Percentiles rank a stretch among this genome's conserved stretches.
phyloP scores from a whole-genome alignment of 2,797 vertebrate genomes.

The Anisognathus igniventris region DNA sequence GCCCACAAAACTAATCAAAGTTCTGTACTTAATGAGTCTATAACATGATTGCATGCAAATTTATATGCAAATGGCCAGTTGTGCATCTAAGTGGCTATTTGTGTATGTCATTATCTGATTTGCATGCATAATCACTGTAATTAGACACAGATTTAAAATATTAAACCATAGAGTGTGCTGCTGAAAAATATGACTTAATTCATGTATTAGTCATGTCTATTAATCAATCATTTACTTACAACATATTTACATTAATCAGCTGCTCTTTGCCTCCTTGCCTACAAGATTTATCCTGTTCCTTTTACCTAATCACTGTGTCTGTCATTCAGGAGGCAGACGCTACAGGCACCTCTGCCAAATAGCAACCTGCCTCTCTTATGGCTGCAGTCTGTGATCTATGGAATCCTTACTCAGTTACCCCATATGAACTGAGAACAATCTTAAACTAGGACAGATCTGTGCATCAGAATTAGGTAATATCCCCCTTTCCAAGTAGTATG shows the following conservation, averaged over 20 bases:
- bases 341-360: background rate
- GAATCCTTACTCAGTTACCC: background rate
- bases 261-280: background rate
- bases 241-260: conserved; percentile 22
- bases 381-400: background rate
- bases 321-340: background rate
- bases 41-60: conserved; percentile 12
- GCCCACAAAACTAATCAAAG: conserved; percentile 5
- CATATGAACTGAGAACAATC: background rate
- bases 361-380: background rate
- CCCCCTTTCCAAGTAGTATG: background rate
- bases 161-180: background rate
- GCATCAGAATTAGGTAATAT: background rate
- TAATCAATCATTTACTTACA: conserved; percentile 36
- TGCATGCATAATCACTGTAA: conserved; percentile 17
- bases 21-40: background rate
- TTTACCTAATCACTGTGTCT: background rate
- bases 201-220: background rate
- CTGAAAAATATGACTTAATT: conserved; percentile 5
- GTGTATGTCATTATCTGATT: conserved; percentile 24
- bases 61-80: conserved; percentile 28
- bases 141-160: conserved; percentile 20
- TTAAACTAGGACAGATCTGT: background rate
- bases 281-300: background rate
- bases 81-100: conserved; percentile 11